Base-by-base conservation (phyloP, 2,888 invertebrate genomes). In the Tenthredo distinguenda region DNA sequence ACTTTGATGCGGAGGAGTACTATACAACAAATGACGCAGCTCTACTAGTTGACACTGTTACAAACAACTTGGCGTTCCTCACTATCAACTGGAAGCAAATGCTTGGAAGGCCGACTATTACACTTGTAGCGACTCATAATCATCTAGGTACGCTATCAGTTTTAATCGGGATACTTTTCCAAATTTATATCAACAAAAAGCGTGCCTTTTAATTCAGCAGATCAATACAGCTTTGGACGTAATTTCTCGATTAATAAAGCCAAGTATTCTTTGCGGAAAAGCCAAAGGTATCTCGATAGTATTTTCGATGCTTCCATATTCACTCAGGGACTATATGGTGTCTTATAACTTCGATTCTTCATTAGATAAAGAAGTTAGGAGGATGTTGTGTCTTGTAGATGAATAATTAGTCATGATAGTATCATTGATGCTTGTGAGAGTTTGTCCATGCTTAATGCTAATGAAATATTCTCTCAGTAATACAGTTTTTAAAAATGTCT, bases 61-160 rank as follows among this genome's bases (percentile, higher is more conserved):
- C 97, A 93, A 97, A 97, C 92, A 98, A 99, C 95, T 96, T 99
- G 94, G 97, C 98, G 91, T 99, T 98, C 95, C 96, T 99, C 94
- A 98, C 98, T 94, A 98, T 97, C 95, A 98, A 97, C 95, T 99
- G 99, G 99, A 98, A 98, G 93, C 96, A 98, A 94, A 98, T 98
- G 96, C 96, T 99, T 94, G 99, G 99, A 93, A 96, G 99, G 91
- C 99, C 99, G 88, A 97, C 98, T 90, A 97, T 99, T 94, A 98
- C 98, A 90, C 95, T 99, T 94, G 97, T 98, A 94, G 97, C 97
- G 93, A 97, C 97, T 94, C 96, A 96, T 94, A 96, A 96, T 94
- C 95, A 97, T 94, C 95, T 97, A 96, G 97, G 97, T 98, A 97
- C 96, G 92, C 89, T 77, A 72, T 68, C 26, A 85, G 26, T 12